phyloP scores from a whole-genome alignment of 2,888 invertebrate genomes.

The Buathra laborator region DNA sequence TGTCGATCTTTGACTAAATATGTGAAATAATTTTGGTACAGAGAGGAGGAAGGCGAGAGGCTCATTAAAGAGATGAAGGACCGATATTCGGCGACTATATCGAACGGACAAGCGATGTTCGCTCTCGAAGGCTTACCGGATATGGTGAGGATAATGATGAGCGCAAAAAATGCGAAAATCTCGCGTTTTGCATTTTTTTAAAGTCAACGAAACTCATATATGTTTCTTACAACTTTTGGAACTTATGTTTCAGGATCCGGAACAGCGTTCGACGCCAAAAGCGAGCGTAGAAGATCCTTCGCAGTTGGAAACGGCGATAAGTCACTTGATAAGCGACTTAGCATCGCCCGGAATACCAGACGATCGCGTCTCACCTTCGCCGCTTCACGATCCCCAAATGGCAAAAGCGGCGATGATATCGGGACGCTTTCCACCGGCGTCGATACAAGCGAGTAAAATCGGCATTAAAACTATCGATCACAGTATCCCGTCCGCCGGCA shows the following conservation, averaged over 20 bases:
- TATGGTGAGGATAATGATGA: conserved; percentile 1
- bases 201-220: too few relatives aligned
- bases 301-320: conserved; percentile 90
- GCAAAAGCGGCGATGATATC: conserved; percentile 82
- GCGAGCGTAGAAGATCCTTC: conserved; percentile 90
- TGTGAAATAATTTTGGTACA: conserved; percentile 72
- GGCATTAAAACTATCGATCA: conserved; percentile 77
- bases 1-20: not conserved
- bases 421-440: conserved; percentile 81
- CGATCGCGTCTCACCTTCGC: conserved; percentile 72
- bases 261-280: conserved; percentile 77
- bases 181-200: not conserved
- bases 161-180: not conserved
- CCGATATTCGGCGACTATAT: conserved; percentile 89
- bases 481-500: conserved; percentile 67
- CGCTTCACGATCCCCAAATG: conserved; percentile 80
- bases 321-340: conserved; percentile 88
- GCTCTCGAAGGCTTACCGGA: conserved; percentile 10
- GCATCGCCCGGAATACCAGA: conserved; percentile 84
- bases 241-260: conserved; percentile 38
- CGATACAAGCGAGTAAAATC: conserved; percentile 79
- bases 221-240: not conserved
- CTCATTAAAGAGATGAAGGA: conserved; percentile 93
- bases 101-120: conserved; percentile 51
- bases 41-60: conserved; percentile 90